Percentiles rank a stretch among this genome's conserved stretches.
Evolutionary conservation across 1,140 invertebrate species (phyloP).

Genomic region (Pemphigus obesinymphae): DNA sequence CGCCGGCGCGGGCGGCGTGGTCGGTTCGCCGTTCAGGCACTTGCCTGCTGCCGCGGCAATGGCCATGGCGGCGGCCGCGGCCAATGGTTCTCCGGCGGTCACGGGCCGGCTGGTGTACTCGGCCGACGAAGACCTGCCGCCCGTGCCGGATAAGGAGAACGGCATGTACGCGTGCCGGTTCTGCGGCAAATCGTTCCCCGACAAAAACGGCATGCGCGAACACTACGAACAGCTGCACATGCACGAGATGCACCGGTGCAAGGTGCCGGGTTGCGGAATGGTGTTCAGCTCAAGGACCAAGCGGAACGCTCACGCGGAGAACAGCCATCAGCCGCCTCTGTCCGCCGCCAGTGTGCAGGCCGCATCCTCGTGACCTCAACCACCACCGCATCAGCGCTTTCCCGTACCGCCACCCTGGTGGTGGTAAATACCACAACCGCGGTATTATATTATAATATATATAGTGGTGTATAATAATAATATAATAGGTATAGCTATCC

Average conservation of each 20-base stretch:
- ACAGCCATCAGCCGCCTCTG: slow-evolving; percentile 48
- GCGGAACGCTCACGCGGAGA: slow-evolving; percentile 65
- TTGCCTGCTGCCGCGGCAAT: slow-evolving; percentile 46
- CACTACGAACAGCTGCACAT: slow-evolving; percentile 66
- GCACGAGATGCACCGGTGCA: slow-evolving; percentile 72
- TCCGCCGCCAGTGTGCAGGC: slow-evolving; percentile 50
- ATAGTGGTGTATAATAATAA: background rate
- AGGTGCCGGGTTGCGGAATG: slow-evolving; percentile 72
- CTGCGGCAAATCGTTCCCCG: slow-evolving; percentile 60
- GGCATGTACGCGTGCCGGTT: slow-evolving; percentile 62
- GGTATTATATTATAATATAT: background rate
- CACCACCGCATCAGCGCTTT: slow-evolving; percentile 45
- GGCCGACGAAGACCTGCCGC: slow-evolving; percentile 56
- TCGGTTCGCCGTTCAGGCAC: slow-evolving; percentile 49
- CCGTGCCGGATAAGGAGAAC: slow-evolving; percentile 56
- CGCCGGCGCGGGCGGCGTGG: slow-evolving; percentile 45
- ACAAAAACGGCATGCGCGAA: slow-evolving; percentile 59
- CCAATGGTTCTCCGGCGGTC: background rate
- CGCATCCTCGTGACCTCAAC: slow-evolving; percentile 52
- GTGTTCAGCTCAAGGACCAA: slow-evolving; percentile 72
- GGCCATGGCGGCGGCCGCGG: slow-evolving; percentile 9
- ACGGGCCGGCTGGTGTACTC: slow-evolving; percentile 51
- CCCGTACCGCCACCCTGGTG: slow-evolving; percentile 47
- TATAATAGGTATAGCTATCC: background rate
- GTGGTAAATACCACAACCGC: background rate